Evolutionary conservation across 1,140 invertebrate species (phyloP).

Genomic region (Trialeurodes vaporariorum): DNA sequence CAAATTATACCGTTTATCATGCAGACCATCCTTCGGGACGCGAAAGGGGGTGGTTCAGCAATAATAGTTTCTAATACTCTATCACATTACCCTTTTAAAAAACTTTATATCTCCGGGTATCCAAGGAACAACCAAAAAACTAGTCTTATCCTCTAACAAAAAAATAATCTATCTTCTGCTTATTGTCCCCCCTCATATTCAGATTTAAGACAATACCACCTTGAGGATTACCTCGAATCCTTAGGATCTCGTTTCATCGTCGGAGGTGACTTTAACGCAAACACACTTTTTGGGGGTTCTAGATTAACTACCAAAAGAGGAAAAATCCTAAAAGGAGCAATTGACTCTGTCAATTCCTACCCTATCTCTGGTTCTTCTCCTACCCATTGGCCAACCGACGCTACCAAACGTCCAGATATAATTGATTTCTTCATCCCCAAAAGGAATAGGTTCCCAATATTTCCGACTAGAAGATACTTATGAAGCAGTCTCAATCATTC

Average conservation of each 20-base stretch:
- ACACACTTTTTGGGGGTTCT: conserved; percentile 33
- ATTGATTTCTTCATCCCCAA: conserved; percentile 11
- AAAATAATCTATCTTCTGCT: conserved; percentile 10
- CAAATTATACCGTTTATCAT: not conserved
- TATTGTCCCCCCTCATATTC: conserved; percentile 11
- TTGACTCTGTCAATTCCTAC: not conserved
- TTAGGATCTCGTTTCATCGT: conserved; percentile 31
- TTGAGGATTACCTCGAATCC: conserved; percentile 20
- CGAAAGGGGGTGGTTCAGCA: not conserved
- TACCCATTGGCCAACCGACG: conserved; percentile 9
- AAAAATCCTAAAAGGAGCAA: conserved; percentile 13
- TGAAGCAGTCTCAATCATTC: conserved; percentile 1
- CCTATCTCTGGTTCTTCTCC: not conserved
- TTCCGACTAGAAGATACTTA: not conserved
- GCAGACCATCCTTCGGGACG: not conserved
- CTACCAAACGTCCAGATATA: conserved; percentile 7
- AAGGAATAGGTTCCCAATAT: not conserved
- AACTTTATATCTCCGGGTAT: not conserved
- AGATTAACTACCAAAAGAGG: conserved; percentile 30
- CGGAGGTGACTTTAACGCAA: conserved; percentile 34
- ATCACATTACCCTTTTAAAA: not conserved
- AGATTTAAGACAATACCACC: not conserved
- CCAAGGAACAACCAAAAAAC: not conserved
- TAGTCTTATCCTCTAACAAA: not conserved
- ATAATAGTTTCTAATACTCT: not conserved